These are phyloP conservation scores for Gracilinanus agilis DNA, from an alignment of 2,113 vertebrate species.

Conservation along the genomic window DNA sequence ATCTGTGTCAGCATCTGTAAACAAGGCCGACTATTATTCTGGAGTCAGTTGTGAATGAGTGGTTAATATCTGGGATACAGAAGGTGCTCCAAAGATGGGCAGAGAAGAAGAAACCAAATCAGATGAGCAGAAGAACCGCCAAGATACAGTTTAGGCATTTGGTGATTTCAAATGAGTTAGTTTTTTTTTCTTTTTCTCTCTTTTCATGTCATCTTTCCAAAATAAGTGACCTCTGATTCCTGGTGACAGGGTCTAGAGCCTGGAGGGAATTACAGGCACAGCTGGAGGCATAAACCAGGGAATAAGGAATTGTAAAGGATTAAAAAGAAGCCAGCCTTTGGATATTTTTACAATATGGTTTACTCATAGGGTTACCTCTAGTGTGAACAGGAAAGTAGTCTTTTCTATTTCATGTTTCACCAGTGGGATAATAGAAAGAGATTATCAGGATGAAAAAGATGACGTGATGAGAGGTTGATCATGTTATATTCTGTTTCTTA, in stretches of 20 bases:
- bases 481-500: not conserved
- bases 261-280: not conserved
- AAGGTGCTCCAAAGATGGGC: not conserved
- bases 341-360: not conserved
- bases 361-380: not conserved
- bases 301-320: not conserved
- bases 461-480: not conserved
- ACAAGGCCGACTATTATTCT: conserved; percentile 11
- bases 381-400: not conserved
- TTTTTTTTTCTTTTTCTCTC: not conserved
- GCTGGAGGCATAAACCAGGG: not conserved
- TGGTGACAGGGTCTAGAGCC: not conserved
- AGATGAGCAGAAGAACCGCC: not conserved
- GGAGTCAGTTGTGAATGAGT: not conserved
- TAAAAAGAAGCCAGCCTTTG: not conserved
- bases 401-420: not conserved
- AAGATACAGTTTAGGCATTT: not conserved
- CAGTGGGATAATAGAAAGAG: conserved; percentile 10
- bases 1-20: not conserved
- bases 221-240: not conserved
- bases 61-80: not conserved
- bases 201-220: not conserved
- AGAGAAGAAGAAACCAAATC: not conserved
- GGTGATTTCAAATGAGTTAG: not conserved
- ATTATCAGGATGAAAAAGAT: not conserved